Conservation (phyloP, 2,797 vertebrate genomes). For the Phataginus tetradactyla region DNA sequence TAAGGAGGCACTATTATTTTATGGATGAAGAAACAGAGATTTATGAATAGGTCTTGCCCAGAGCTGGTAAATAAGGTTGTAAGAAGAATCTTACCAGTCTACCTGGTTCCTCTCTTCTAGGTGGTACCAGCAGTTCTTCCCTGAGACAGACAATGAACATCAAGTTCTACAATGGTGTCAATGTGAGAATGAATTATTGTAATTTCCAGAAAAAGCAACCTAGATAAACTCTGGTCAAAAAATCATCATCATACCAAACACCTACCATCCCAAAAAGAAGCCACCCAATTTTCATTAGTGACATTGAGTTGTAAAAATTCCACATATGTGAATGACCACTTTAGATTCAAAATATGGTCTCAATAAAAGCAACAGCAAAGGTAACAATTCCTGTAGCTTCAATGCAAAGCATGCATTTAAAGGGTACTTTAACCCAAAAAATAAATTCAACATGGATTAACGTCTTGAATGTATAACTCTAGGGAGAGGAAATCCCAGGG, state of each 20-base stretch:
- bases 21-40: neutral
- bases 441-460: too few species aligned
- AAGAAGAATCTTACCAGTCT: neutral
- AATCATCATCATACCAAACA: neutral
- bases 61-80: neutral
- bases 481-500: too few species aligned
- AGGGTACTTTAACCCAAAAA: constrained; percentile 46
- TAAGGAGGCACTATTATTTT: neutral
- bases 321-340: constrained; percentile 2
- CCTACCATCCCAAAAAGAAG: neutral
- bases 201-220: neutral
- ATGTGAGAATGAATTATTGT: neutral
- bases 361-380: neutral
- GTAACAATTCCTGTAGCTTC: constrained; percentile 29
- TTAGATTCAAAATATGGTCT: constrained; percentile 32
- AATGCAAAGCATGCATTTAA: neutral
- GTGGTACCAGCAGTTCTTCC: neutral
- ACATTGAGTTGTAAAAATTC: constrained; percentile 7
- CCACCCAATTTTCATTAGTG: neutral
- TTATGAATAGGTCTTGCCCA: neutral
- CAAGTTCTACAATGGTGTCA: neutral
- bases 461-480: too few species aligned
- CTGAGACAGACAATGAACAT: neutral
- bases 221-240: neutral
- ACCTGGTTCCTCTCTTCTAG: neutral